Percentiles rank a stretch among this genome's conserved stretches.
Conservation (phyloP, 1,140 invertebrate species). For the Trachelipus rathkii region DNA sequence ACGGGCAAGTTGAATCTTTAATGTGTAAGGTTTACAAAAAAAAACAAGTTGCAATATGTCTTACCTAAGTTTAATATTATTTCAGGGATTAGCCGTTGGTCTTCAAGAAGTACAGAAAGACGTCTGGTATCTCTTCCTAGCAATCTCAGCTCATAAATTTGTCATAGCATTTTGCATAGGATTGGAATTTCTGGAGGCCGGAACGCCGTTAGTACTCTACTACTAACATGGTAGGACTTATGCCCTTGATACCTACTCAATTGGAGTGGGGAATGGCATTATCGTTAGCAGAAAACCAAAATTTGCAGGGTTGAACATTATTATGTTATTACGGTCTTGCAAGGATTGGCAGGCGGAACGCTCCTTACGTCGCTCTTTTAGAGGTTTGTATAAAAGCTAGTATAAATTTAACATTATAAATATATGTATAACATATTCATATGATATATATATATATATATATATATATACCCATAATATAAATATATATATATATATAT, state of each 20-base stretch:
- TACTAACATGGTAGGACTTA: slow-evolving; percentile 71
- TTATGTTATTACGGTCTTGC: slow-evolving; percentile 14
- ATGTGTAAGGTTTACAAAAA: too few relatives aligned
- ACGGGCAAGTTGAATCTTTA: too few relatives aligned
- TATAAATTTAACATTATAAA: too few relatives aligned
- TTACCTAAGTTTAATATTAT: background rate
- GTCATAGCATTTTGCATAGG: slow-evolving; percentile 61
- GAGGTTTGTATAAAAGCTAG: slow-evolving; percentile 14
- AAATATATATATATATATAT: too few relatives aligned
- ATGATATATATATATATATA: too few relatives aligned
- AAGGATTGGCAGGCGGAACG: slow-evolving; percentile 21
- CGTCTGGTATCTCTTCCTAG: slow-evolving; percentile 64
- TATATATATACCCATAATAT: too few relatives aligned
- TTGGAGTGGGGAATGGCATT: slow-evolving; percentile 63
- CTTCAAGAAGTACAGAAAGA: slow-evolving; percentile 59
- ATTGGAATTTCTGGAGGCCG: slow-evolving; percentile 50
- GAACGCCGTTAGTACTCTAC: slow-evolving; percentile 48
- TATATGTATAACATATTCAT: too few relatives aligned
- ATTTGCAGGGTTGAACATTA: slow-evolving; percentile 39
- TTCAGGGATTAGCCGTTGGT: slow-evolving; percentile 70
- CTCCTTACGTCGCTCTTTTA: slow-evolving; percentile 25
- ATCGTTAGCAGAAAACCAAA: slow-evolving; percentile 57
- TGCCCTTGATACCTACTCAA: slow-evolving; percentile 72
- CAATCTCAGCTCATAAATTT: slow-evolving; percentile 62
- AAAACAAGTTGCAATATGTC: too few relatives aligned